Evolutionary conservation across 2,113 vertebrate genomes (phyloP), one percentile per base, ranked within the genome.

Genomic region (Formicarius rufipectus): DNA sequence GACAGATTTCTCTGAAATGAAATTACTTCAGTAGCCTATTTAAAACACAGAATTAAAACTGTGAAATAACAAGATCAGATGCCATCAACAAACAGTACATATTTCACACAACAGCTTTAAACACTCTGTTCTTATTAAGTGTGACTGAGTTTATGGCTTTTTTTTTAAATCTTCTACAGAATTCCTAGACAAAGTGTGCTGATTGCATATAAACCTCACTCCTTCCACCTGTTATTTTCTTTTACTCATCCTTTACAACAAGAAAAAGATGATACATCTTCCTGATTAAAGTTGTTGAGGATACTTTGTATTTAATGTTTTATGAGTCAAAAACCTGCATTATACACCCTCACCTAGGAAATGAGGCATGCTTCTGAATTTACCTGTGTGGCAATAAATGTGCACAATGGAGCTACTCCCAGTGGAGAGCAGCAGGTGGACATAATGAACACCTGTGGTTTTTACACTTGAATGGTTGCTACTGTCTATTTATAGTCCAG

Each of bases 1-100:
- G 80, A 95, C 59, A 90, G 72, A 83, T 91, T 95, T 45, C 47
- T 90, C 69, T 67, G 49, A 78, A 76, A 92, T 62, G 49, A 83
- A 94, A 85, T 89, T 95, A 97, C 47, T 95, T 50, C 79, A 74
- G 59, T n/a, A 71, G 39, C 30, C 42, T 92, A 50, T 59, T 91
- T 86, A 81, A 95, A 93, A 95, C 12, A 81, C 27, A 78, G 83
- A 88, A 89, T 52, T 91, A 60, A 92, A 85, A 47, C 83, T 59
- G 59, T 76, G 64, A 87, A 89, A 75, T 84, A 87, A 20, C 68
- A 89, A 84, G 64, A 95, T 87, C 64, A 92, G 89, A 81, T 84
- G 72, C 62, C 66, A 75, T 63, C 77, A n/a, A 89, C 60, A 75
- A 95, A 91, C 44, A 82, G 40, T 52, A 64, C 14, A 3, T 39